Conservation (phyloP, 2,113 vertebrate genomes). For the Xerus inauris region DNA sequence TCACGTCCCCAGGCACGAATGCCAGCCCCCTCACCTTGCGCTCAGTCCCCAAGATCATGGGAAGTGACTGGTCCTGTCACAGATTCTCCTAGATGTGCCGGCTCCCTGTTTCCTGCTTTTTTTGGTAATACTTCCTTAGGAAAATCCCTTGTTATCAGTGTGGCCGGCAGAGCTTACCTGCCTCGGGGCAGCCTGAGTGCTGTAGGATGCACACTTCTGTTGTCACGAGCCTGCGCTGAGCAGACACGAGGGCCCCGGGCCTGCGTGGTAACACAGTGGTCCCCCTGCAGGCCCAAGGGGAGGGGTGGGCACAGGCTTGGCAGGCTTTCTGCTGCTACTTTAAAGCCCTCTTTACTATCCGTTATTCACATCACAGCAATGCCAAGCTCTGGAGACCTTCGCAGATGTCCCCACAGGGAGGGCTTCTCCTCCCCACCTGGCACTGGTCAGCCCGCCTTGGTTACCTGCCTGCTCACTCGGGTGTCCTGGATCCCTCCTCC, state of each 20-base stretch:
- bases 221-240: too few relatives aligned
- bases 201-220: too few relatives aligned
- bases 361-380: background rate
- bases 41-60: background rate
- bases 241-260: too few relatives aligned
- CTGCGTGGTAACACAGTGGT: rapidly evolving
- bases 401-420: rapidly evolving
- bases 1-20: rapidly evolving
- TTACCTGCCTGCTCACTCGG: background rate
- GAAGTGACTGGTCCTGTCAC: background rate
- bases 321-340: rapidly evolving
- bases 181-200: background rate
- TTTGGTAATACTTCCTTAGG: background rate
- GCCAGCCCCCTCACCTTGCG: background rate
- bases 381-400: too few relatives aligned
- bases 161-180: background rate
- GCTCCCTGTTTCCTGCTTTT: background rate
- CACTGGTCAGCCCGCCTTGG: too few relatives aligned
- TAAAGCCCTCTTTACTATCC: rapidly evolving
- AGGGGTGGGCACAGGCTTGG: rapidly evolving
- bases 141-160: background rate
- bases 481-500: background rate
- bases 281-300: rapidly evolving
- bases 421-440: rapidly evolving
- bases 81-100: too few relatives aligned